Evolutionary conservation across 1,140 invertebrate species (phyloP), one percentile per base, ranked within the genome.

Genomic region (Drosophila kikkawai): DNA sequence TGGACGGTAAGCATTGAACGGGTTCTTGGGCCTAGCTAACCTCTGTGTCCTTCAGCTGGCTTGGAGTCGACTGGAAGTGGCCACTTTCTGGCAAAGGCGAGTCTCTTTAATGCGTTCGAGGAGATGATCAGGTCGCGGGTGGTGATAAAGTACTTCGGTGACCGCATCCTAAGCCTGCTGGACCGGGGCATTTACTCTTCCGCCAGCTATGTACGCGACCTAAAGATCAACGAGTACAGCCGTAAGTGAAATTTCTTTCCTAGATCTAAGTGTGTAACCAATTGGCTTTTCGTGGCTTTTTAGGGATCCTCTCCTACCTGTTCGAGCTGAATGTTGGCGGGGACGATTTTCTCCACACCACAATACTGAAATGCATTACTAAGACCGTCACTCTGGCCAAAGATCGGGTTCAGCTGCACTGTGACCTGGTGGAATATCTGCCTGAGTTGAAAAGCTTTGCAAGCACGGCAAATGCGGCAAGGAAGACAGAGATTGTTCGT

Each of bases 181-280:
- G 82, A 80, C 15, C 75, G 86, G 50, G 86, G 85, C 12, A 79
- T 90, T 34, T 90, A 74, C 22, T 17, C 75, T 0, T 91, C 85
- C 1, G 34, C 67, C 41, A 79, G 12, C 44, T 85, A 90, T 50
- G 63, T 82, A 9, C 51, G 53, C 7, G 61, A 90, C 6, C 29
- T 90, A 11, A 91, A 85, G 58, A 80, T 91, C 29, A 91, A 64
- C 44, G 85, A 90, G 74, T 90, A 75, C 56, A 90, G 86, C 29
- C 75, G 85, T 90, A 85, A 34, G 85, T 51, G 15, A 37, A 15
- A 0, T 7, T 37, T 4, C 0, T 37, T 47, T 12, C 0, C 29
- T 12, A 17, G 15, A 7, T 17, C 1, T 4, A 1, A 19, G 8
- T 4, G 47, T 5, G 19, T 17, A 32, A 29, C 9, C 5, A 15